phyloP scores from a whole-genome alignment of 2,888 invertebrate genomes.

The Orthonevra nobilis region DNA sequence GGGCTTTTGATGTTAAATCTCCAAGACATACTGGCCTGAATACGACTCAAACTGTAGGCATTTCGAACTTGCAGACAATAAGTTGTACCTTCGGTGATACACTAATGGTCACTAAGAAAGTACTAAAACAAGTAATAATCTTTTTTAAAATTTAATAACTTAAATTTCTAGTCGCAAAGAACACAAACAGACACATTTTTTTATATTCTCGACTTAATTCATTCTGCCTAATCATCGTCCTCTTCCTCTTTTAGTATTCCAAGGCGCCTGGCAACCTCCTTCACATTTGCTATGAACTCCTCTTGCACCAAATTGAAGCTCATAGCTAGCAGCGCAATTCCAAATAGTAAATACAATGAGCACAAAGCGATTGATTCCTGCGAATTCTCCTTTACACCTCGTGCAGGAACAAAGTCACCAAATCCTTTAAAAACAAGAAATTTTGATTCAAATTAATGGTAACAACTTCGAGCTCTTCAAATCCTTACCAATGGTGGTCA shows the following conservation, averaged over 20 bases:
- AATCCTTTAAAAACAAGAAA: constrained; percentile 82
- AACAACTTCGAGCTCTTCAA: background rate
- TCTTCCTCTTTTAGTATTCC: constrained; percentile 92
- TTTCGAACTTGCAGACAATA: too few species aligned
- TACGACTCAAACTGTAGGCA: too few species aligned
- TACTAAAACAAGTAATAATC: too few species aligned
- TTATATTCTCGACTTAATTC: background rate
- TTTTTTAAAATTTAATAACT: too few species aligned
- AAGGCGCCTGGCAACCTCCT: constrained; percentile 90
- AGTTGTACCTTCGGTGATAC: too few species aligned
- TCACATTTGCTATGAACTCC: constrained; percentile 93
- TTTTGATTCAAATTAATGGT: background rate
- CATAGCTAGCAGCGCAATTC: constrained; percentile 96
- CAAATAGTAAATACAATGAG: constrained; percentile 95
- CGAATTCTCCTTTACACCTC: constrained; percentile 80
- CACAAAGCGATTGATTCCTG: constrained; percentile 87
- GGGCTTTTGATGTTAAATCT: too few species aligned
- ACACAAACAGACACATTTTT: constrained; percentile 1
- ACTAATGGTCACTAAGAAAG: too few species aligned
- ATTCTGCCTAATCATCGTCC: constrained; percentile 80
- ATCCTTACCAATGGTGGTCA: constrained; percentile 89
- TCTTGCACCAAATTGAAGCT: constrained; percentile 97
- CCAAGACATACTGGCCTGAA: too few species aligned
- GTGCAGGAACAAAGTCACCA: constrained; percentile 94
- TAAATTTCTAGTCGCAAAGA: background rate